Evolutionary conservation across 2,888 invertebrate genomes (phyloP).

Genomic region (Patella caerulea): DNA sequence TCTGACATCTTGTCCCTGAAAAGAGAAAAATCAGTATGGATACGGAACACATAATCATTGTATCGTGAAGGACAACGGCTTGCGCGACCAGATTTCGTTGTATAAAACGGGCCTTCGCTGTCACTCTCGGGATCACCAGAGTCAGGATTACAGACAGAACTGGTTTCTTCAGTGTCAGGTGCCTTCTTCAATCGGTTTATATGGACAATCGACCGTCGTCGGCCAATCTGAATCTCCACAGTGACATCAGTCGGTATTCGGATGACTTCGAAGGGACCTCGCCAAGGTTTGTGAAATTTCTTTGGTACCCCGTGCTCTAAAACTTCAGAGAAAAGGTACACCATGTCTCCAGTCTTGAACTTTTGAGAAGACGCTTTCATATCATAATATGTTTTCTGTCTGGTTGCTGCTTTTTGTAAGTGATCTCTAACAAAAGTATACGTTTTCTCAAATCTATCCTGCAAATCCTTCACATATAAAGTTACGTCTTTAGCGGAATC

Average conservation of each 20-base stretch:
- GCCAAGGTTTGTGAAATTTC: constrained; percentile 8
- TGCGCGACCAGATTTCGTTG: no score
- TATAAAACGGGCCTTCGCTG: no score
- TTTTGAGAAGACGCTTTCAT: not conserved
- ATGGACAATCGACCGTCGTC: not conserved
- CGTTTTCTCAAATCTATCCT: not conserved
- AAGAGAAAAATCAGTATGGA: no score
- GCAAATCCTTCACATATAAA: not conserved
- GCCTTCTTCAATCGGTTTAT: not conserved
- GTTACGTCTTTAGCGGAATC: not conserved
- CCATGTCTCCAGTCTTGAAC: constrained; percentile 8
- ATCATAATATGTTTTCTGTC: constrained; percentile 16
- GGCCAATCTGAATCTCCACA: not conserved
- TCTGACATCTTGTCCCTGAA: no score
- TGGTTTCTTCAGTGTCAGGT: no score
- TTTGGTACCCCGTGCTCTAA: not conserved
- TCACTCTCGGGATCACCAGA: no score
- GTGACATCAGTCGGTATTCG: not conserved
- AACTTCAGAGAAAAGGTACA: not conserved
- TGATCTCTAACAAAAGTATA: constrained; percentile 4
- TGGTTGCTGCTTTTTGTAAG: not conserved
- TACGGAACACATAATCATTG: no score
- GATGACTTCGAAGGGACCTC: constrained; percentile 9
- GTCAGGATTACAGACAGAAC: no score
- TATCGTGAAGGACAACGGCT: no score